Base-by-base conservation (phyloP, 2,888 invertebrate species). In the Luperina testacea region DNA sequence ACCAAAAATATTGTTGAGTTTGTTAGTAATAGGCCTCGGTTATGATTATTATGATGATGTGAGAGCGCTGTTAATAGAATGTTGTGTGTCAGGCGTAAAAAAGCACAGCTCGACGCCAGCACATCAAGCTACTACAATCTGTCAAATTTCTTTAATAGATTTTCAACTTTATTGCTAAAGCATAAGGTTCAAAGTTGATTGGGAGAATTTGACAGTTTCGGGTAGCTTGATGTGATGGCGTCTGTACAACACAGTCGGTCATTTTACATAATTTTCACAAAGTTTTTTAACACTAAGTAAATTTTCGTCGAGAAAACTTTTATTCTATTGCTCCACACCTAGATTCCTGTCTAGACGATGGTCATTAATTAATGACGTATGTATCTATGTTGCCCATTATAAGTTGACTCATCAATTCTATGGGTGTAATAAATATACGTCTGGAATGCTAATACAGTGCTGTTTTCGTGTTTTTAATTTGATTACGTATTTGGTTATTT, bases 351-450 rank as follows among this genome's bases (percentile, higher is more conserved):
- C 57, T 81, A 81, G 63, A 63, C 68, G 2, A 42, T 0, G 24
- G 2, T 38, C 24, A 57, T 84, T 87, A 74, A 80, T 79, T 74
- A 74, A 72, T 71, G 73, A 79, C 67, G 32, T 45, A 68, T 17
- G 13, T 71, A 38, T 11, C 57, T 57, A 57, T 38, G 32, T n/a
- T 45, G 15, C 9, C 59, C 32, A 71, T 73, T 68, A 42, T 15
- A 61, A n/a, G 72, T 51, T 87, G 84, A 80, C 75, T 86, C 80
- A 86, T 64, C 67, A 24, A 65, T 77, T 86, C 38, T 72, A 42
- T 42, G 38, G 24, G 5, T 3, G 45, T 42, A 42, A 45, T 78
- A 48, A 61, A 61, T 61, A 8, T 45, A 24, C 20, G 27, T 65
- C 61, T 67, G 24, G 57, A 57, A 74, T 78, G n/a, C 61, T 75